Evolutionary conservation across 2,797 vertebrate genomes (phyloP).

Genomic region (Heteromormyrus szaboi): DNA sequence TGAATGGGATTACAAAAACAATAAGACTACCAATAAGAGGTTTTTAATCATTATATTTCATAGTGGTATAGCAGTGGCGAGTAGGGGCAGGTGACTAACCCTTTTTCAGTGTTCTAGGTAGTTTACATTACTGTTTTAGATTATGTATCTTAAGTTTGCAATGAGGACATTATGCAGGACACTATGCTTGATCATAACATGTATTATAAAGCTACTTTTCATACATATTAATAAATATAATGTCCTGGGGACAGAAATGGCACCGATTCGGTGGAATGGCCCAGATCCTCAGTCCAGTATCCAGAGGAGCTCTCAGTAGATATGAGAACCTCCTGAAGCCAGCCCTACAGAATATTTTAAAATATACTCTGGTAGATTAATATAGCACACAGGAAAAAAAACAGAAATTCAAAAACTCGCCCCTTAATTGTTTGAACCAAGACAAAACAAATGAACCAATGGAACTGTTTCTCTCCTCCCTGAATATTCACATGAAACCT

Average conservation of each 20-base stretch:
- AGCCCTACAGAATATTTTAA: not conserved
- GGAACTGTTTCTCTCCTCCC: not conserved
- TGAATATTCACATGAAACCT: not conserved
- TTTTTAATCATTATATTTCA: not conserved
- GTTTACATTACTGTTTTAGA: not conserved
- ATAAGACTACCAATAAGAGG: not conserved
- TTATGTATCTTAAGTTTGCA: not conserved
- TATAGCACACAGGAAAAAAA: not conserved
- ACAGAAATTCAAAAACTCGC: not conserved
- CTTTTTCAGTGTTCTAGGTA: not conserved
- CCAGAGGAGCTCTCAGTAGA: not conserved
- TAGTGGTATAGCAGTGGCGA: not conserved
- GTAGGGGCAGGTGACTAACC: not conserved
- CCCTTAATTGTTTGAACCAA: not conserved
- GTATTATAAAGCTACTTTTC: not conserved
- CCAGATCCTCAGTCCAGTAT: not conserved
- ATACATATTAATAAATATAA: not conserved
- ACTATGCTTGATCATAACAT: not conserved
- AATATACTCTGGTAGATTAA: not conserved
- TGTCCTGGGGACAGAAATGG: not conserved
- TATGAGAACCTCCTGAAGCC: not conserved
- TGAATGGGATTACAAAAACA: not conserved
- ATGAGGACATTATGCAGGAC: not conserved
- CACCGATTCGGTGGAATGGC: not conserved
- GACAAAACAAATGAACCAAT: not conserved